These are phyloP conservation scores for Eubasilissa regina DNA, from an alignment of 1,140 invertebrate species.

Conservation along the genomic window DNA sequence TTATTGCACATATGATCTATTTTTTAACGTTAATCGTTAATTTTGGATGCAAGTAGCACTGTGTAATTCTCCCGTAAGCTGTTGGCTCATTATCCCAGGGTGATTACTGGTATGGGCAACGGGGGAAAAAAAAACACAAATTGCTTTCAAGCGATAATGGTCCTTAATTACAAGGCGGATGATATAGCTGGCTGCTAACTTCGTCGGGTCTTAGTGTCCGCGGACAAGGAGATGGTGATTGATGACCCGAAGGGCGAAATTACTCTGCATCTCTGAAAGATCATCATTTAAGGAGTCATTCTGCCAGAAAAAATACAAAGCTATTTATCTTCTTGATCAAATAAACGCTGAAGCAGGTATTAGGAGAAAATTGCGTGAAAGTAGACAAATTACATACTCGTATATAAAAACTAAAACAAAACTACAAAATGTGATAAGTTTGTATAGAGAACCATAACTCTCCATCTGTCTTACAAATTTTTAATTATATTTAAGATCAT, in stretches of 20 bases:
- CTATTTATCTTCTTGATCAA: constrained; percentile 1
- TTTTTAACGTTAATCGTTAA: not conserved
- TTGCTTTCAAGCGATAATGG: constrained; percentile 37
- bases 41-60: not conserved
- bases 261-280: constrained; percentile 21
- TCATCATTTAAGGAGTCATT: constrained; percentile 18
- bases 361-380: no score
- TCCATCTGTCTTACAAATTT: no score
- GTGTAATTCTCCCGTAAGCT: not conserved
- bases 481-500: no score
- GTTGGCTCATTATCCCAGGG: constrained; percentile 10
- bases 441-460: no score
- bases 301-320: not conserved
- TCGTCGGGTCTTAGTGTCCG: constrained; percentile 23
- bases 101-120: constrained; percentile 11
- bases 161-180: constrained; percentile 35
- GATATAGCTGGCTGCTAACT: constrained; percentile 31
- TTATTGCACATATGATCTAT: no score
- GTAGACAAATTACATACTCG: no score
- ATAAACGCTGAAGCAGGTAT: not conserved
- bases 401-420: no score
- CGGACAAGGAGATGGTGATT: constrained; percentile 21
- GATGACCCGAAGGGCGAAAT: constrained; percentile 25
- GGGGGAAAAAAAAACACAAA: constrained; percentile 21
- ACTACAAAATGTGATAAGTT: no score